phyloP scores from a whole-genome alignment of 2,113 vertebrate genomes.

The Tichodroma muraria region DNA sequence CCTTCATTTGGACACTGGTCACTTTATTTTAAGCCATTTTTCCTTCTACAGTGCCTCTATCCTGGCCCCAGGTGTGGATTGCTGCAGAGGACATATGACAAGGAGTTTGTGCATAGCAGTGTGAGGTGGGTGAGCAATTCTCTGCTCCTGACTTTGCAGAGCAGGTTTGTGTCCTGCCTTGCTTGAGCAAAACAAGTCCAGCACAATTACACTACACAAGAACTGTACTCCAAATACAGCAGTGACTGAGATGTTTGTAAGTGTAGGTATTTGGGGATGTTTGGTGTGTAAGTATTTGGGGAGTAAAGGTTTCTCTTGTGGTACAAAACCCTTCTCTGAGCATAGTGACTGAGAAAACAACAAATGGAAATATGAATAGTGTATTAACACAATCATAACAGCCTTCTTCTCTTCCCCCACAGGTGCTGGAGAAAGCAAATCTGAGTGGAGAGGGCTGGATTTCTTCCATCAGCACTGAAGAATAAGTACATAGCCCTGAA shows the following conservation, averaged over 20 bases:
- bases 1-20: not conserved
- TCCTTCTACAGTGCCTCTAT: not conserved
- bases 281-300: no score
- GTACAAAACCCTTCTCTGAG: not conserved
- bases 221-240: not conserved
- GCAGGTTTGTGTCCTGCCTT: not conserved
- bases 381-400: not conserved
- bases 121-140: fast-evolving
- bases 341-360: not conserved
- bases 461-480: not conserved
- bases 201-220: not conserved
- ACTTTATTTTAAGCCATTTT: not conserved
- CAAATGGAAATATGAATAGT: not conserved
- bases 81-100: not conserved
- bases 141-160: not conserved
- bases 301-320: not conserved
- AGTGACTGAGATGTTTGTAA: not conserved
- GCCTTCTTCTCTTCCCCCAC: not conserved
- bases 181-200: not conserved
- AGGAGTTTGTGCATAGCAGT: not conserved
- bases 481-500: not conserved
- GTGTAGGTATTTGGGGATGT: no score
- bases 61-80: not conserved
- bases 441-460: not conserved
- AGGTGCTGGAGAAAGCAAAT: not conserved